Percentiles rank a stretch among this genome's conserved stretches.
Conservation (phyloP, 37 sponge, comb jelly and placozoan genomes). For the Halisarca cf. caerulea region DNA sequence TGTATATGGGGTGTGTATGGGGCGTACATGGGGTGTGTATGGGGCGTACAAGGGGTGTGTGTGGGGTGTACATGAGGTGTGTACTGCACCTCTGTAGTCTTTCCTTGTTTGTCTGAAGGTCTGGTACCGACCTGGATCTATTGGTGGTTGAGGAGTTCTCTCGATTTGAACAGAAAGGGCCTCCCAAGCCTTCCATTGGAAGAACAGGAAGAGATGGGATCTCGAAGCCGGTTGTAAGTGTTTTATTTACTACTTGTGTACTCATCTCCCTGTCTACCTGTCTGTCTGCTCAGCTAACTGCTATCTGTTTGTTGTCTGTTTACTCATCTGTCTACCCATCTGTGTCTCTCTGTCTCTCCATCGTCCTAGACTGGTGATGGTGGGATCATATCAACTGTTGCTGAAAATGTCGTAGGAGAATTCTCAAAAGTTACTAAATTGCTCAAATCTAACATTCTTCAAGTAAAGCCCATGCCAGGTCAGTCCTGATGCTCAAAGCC, state of each 20-base stretch:
- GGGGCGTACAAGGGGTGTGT: too few relatives aligned
- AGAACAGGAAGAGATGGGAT: background rate
- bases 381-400: background rate
- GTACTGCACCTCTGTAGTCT: background rate
- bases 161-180: background rate
- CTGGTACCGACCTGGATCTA: background rate
- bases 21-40: too few relatives aligned
- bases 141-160: constrained; percentile 20
- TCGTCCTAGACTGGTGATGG: background rate
- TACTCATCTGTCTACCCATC: background rate
- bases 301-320: background rate
- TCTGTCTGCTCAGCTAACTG: background rate
- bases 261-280: background rate
- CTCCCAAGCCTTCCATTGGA: background rate
- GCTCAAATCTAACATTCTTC: constrained; percentile 21
- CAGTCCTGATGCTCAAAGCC: background rate
- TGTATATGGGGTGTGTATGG: too few relatives aligned
- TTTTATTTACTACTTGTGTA: too few relatives aligned
- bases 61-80: too few relatives aligned
- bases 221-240: too few relatives aligned
- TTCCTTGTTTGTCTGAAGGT: background rate
- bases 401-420: background rate
- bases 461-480: background rate
- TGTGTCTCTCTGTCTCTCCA: background rate
- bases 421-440: constrained; percentile 23